phyloP scores from a whole-genome alignment of 2,888 invertebrate species.

The Phaedon cochleariae region DNA sequence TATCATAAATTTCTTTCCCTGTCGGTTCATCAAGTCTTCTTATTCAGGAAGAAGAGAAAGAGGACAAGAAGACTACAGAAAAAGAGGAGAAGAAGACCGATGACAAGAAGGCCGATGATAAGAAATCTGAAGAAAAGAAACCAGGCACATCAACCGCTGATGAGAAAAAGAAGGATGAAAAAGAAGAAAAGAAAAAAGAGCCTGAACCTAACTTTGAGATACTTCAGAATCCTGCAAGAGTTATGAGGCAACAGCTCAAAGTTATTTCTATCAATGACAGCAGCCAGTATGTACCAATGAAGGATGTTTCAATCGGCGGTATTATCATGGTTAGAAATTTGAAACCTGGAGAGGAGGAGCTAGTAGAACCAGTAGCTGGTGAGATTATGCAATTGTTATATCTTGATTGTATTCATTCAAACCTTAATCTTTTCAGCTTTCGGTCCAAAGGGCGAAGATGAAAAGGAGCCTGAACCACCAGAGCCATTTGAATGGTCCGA shows the following conservation, averaged over 20 bases:
- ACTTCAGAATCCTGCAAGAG: conserved; percentile 92
- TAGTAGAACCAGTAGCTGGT: conserved; percentile 91
- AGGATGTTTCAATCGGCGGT: conserved; percentile 94
- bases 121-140: conserved; percentile 96
- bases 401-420: no score
- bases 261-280: conserved; percentile 82
- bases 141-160: no score
- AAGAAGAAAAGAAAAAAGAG: conserved; percentile 76
- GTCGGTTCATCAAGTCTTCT: no score
- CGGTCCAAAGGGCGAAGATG: conserved; percentile 91
- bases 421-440: conserved; percentile 76
- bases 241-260: conserved; percentile 90
- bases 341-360: conserved; percentile 80
- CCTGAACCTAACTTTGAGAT: conserved; percentile 93
- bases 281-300: conserved; percentile 83
- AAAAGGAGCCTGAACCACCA: conserved; percentile 96
- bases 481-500: conserved; percentile 97
- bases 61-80: conserved; percentile 57
- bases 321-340: conserved; percentile 93
- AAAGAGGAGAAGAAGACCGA: conserved; percentile 49
- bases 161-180: no score
- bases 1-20: no score
- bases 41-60: conserved; percentile 23
- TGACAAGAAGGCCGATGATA: conserved; percentile 69
- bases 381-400: no score